Conservation (phyloP, 2,888 invertebrate genomes). For the Peribatodes rhomboidaria region DNA sequence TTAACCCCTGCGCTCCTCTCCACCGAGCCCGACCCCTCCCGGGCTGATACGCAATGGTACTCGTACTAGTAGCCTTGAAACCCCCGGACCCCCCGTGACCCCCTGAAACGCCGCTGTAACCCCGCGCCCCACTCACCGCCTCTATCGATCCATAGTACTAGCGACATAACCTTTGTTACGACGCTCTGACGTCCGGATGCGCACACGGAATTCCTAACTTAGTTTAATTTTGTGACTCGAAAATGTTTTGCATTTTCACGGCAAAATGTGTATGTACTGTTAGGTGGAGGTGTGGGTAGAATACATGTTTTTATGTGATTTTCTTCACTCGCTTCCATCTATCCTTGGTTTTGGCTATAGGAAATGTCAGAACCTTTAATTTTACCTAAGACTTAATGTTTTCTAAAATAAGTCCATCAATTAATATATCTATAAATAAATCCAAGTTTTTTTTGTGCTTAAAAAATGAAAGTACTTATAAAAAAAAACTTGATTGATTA, state of each 20-base stretch:
- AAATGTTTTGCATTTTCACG: constrained; percentile 19
- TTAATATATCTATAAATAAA: background rate
- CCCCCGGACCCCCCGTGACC: constrained; percentile 33
- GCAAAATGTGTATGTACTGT: background rate
- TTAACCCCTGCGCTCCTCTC: constrained; percentile 2
- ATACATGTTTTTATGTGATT: background rate
- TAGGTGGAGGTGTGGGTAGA: background rate
- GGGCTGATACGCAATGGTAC: constrained; percentile 60
- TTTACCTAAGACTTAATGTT: background rate
- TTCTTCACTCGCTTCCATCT: background rate
- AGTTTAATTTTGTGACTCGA: constrained; percentile 19
- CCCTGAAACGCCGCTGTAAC: constrained; percentile 3
- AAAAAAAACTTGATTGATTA: no score
- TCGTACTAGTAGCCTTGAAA: constrained; percentile 62
- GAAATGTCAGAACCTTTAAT: background rate
- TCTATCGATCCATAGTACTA: constrained; percentile 60
- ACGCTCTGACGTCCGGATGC: constrained; percentile 23
- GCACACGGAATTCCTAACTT: constrained; percentile 35
- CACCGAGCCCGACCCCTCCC: constrained; percentile 14
- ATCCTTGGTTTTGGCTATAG: background rate
- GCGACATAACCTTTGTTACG: constrained; percentile 42
- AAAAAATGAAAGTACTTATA: no score
- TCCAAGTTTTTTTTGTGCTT: no score
- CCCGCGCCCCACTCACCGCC: constrained; percentile 15
- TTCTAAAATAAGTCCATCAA: background rate